A percentile compares a stretch with the other conserved stretches of the same genome.
These are phyloP conservation scores for Zonitis immaculata DNA, from an alignment of 2,888 invertebrate genomes.

Conservation along the genomic window DNA sequence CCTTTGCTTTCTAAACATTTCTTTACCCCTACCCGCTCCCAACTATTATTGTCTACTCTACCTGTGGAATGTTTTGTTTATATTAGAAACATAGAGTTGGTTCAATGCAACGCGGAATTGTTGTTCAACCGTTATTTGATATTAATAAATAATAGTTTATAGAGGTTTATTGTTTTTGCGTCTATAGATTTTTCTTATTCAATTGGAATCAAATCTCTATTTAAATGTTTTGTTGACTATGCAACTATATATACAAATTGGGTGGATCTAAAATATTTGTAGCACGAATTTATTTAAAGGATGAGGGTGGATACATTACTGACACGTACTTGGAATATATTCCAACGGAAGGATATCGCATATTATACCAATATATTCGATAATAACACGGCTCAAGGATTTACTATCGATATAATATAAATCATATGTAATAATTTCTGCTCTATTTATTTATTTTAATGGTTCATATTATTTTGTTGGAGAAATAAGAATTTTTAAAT, in stretches of 20 bases:
- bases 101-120: too few relatives aligned
- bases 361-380: constrained; percentile 26
- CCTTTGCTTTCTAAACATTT: neutral
- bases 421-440: too few relatives aligned
- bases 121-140: too few relatives aligned
- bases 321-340: constrained; percentile 31
- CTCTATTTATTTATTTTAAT: too few relatives aligned
- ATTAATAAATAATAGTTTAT: too few relatives aligned
- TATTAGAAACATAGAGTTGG: too few relatives aligned
- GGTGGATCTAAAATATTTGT: neutral
- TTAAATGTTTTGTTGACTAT: neutral
- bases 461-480: too few relatives aligned
- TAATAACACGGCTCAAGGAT: constrained; percentile 34
- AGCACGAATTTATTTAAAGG: neutral
- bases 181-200: neutral
- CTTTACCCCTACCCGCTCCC: too few relatives aligned
- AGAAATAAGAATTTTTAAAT: too few relatives aligned
- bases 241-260: neutral
- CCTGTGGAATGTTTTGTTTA: neutral
- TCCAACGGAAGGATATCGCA: constrained; percentile 9
- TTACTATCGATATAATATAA: constrained; percentile 28
- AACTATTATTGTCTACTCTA: neutral
- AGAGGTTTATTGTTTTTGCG: too few relatives aligned
- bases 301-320: constrained; percentile 19
- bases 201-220: neutral